Conservation (phyloP, 2,113 vertebrate genomes). For the Polypterus senegalus region DNA sequence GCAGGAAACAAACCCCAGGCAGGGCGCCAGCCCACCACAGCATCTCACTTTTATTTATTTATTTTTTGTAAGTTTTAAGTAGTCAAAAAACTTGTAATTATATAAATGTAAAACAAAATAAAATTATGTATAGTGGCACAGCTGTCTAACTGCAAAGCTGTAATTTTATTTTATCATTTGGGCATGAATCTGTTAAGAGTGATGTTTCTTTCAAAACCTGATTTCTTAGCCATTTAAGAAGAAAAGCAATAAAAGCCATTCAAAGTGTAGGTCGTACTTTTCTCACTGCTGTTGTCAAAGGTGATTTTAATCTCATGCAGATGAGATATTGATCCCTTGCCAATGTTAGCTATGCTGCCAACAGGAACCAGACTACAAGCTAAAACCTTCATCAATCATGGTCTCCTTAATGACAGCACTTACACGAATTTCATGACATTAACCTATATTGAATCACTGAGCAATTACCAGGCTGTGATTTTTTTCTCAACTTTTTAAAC, state of each 20-base stretch:
- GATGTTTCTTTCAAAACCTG: background rate
- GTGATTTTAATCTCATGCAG: conserved; percentile 41
- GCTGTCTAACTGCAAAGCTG: too few species aligned
- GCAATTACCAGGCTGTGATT: background rate
- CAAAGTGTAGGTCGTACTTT: conserved; percentile 1
- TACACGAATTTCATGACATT: conserved; percentile 40
- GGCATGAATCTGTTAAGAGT: too few species aligned
- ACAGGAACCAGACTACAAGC: conserved; percentile 37
- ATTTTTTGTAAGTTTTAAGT: too few species aligned
- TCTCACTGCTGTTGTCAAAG: conserved; percentile 31
- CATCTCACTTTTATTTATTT: too few species aligned
- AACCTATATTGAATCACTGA: conserved; percentile 34
- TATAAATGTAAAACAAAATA: too few species aligned
- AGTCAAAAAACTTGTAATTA: too few species aligned
- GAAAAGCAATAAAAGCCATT: background rate
- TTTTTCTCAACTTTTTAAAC: too few species aligned
- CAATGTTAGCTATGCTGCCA: conserved; percentile 33
- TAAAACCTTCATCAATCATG: conserved; percentile 42
- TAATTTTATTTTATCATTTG: too few species aligned
- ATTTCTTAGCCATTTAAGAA: background rate
- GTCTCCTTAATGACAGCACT: conserved; percentile 39
- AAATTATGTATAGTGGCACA: too few species aligned
- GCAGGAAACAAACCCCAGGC: too few species aligned
- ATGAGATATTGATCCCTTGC: conserved; percentile 44
- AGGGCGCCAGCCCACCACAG: too few species aligned